Conservation (phyloP, 2,888 invertebrate species). For the Synanthedon vespiformis region DNA sequence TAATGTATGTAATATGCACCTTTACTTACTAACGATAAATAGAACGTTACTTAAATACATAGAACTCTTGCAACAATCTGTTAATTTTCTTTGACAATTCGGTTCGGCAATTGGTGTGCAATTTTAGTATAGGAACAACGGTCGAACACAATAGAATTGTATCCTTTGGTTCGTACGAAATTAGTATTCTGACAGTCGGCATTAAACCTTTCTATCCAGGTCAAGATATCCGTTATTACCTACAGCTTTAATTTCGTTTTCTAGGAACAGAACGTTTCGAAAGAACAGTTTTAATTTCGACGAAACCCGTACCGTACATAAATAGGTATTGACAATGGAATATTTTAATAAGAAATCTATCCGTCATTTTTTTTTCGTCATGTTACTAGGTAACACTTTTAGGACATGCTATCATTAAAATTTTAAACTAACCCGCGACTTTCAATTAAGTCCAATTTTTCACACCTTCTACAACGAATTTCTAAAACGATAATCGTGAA, state of each 20-base stretch:
- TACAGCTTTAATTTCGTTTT: neutral
- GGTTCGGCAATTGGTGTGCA: slow-evolving; percentile 27
- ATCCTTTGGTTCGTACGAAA: slow-evolving; percentile 17
- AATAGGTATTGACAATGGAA: too few species aligned
- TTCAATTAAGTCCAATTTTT: too few species aligned
- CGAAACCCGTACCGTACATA: neutral
- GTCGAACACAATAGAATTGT: slow-evolving; percentile 51
- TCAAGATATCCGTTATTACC: slow-evolving; percentile 3
- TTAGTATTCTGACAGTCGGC: slow-evolving; percentile 1
- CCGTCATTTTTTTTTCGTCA: too few species aligned
- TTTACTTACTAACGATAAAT: too few species aligned
- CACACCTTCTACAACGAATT: too few species aligned
- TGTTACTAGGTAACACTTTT: too few species aligned
- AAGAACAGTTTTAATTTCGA: neutral
- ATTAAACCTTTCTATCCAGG: slow-evolving; percentile 6
- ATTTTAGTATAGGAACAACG: slow-evolving; percentile 27
- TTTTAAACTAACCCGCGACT: too few species aligned
- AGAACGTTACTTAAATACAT: too few species aligned
- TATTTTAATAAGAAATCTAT: too few species aligned
- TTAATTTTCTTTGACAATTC: slow-evolving; percentile 41
- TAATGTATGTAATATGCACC: too few species aligned
- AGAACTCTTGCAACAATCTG: slow-evolving; percentile 17
- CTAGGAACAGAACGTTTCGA: neutral
- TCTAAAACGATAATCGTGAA: too few species aligned
- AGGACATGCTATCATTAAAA: too few species aligned